A percentile compares a stretch with the other conserved stretches of the same genome.
These are phyloP conservation scores for Drosophila malerkotliana DNA, from an alignment of 1,140 invertebrate species.

Conservation along the genomic window DNA sequence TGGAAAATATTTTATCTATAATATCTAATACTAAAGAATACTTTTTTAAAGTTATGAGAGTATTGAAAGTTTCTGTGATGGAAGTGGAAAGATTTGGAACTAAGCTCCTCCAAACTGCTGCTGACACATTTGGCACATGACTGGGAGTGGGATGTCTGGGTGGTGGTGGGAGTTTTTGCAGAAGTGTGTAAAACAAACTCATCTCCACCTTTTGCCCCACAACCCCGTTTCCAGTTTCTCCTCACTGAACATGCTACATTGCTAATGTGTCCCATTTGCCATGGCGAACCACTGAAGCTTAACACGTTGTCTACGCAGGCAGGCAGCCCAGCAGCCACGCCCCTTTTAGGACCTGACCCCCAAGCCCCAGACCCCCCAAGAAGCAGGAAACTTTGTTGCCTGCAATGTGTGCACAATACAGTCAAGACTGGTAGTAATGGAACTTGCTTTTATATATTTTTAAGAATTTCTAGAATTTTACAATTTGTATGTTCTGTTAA, in stretches of 20 bases:
- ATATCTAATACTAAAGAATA: background rate
- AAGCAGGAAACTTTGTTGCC: conserved; percentile 48
- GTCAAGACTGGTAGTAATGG: background rate
- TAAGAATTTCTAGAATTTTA: background rate
- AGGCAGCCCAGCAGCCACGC: conserved; percentile 50
- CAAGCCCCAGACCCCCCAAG: conserved; percentile 14
- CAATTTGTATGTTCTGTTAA: background rate
- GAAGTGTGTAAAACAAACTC: background rate
- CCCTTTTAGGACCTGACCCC: conserved; percentile 16
- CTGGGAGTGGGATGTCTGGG: conserved; percentile 4
- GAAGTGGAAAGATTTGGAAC: conserved; percentile 11
- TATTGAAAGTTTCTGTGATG: background rate
- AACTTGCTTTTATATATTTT: background rate
- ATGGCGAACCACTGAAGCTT: conserved; percentile 79
- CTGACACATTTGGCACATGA: conserved; percentile 76
- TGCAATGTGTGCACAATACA: conserved; percentile 52
- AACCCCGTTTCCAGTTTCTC: conserved; percentile 4
- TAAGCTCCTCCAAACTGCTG: conserved; percentile 33
- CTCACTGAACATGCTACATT: conserved; percentile 54
- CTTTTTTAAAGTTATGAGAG: background rate
- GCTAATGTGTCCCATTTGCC: conserved; percentile 81
- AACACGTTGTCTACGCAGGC: conserved; percentile 80
- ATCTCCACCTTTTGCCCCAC: background rate
- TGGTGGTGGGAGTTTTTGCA: background rate
- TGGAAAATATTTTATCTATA: no score